phyloP scores from a whole-genome alignment of 2,113 vertebrate species.

The Pygoscelis antarcticus region DNA sequence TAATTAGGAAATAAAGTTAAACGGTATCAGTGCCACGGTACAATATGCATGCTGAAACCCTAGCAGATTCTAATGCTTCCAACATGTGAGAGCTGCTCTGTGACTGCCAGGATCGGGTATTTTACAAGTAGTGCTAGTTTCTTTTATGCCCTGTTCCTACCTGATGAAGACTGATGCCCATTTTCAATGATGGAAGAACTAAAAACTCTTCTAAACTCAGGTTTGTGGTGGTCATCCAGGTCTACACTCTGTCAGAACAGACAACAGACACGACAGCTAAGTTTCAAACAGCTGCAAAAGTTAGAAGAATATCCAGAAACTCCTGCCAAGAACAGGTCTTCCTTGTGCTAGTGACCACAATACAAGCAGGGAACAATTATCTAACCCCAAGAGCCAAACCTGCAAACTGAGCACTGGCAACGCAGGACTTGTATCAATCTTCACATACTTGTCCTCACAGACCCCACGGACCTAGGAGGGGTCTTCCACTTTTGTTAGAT shows the following conservation, averaged over 20 bases:
- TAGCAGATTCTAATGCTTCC: not conserved
- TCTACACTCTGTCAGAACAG: slow-evolving; percentile 72
- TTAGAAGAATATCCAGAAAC: not conserved
- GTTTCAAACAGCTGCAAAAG: not conserved
- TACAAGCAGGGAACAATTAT: not conserved
- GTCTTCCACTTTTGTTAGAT: not conserved
- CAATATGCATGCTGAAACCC: not conserved
- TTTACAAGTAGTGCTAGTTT: not conserved
- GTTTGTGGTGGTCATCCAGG: slow-evolving; percentile 62
- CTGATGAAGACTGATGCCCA: slow-evolving; percentile 68
- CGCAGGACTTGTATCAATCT: not conserved
- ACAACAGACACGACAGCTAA: not conserved
- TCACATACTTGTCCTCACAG: not conserved
- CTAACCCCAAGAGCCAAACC: not conserved
- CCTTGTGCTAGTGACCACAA: not conserved
- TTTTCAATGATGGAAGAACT: slow-evolving; percentile 69
- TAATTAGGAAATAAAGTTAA: not conserved
- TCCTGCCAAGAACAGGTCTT: not conserved
- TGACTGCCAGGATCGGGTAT: not conserved
- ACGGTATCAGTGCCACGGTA: not conserved
- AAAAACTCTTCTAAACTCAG: slow-evolving; percentile 55
- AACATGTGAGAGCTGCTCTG: not conserved
- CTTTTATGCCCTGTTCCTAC: slow-evolving; percentile 44
- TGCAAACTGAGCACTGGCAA: not conserved
- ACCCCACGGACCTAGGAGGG: not conserved